Conservation (phyloP, 1,140 invertebrate species). For the Drosophila erecta region DNA sequence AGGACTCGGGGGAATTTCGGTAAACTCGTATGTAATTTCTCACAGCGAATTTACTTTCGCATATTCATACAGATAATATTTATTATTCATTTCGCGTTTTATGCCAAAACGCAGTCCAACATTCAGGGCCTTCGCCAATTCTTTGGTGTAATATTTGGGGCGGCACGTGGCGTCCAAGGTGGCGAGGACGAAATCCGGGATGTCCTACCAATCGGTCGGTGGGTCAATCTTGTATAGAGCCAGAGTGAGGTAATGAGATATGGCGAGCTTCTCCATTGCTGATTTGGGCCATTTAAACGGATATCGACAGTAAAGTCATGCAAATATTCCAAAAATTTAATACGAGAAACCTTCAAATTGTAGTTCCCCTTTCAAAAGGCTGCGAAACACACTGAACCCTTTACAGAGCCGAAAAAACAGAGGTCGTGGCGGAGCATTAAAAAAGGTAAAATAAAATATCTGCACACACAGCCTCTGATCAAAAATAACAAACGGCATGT, state of each 20-base stretch:
- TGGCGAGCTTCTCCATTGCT: conserved; percentile 21
- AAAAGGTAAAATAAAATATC: conserved; percentile 51
- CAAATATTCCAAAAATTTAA: conserved; percentile 5
- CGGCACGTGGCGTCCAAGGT: background rate
- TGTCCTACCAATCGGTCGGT: conserved; percentile 24
- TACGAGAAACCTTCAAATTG: conserved; percentile 16
- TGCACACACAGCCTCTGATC: conserved; percentile 50
- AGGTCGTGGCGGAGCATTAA: conserved; percentile 10
- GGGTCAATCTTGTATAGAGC: conserved; percentile 35
- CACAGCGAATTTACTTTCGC: conserved; percentile 10
- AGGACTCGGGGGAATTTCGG: background rate
- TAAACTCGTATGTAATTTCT: conserved; percentile 27
- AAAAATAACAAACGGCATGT: conserved; percentile 78
- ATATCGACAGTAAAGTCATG: background rate
- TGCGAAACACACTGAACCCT: conserved; percentile 51
- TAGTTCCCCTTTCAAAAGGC: conserved; percentile 9
- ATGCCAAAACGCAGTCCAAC: conserved; percentile 47
- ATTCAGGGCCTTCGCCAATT: conserved; percentile 35
- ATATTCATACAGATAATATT: conserved; percentile 61
- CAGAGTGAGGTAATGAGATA: conserved; percentile 28
- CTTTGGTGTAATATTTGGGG: conserved; percentile 14
- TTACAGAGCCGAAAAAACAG: conserved; percentile 8
- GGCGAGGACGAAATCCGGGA: conserved; percentile 15
- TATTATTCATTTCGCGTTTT: conserved; percentile 32
- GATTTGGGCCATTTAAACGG: background rate